Base-by-base conservation (phyloP, 2,888 invertebrate species). In the Dryobotodes eremita region DNA sequence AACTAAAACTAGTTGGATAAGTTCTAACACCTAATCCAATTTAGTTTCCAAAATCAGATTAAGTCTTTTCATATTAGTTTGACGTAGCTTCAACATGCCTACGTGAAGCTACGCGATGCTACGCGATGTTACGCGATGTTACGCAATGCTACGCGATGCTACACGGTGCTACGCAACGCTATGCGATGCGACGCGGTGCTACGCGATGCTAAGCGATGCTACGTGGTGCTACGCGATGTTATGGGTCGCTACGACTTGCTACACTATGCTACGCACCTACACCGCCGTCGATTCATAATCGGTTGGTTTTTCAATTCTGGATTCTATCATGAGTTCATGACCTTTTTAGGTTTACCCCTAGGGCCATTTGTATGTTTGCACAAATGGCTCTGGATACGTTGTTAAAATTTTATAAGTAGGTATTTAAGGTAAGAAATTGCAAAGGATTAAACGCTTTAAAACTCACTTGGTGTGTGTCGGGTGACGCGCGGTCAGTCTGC, bases 381-480 rank as follows among this genome's bases (percentile, higher is more conserved):
- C 5, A 59, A 36, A 57, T 57, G 10, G 17, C 23, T 53, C 4
- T 68, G 20, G 4, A 53, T 65, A 53, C 8, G n/a, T 55, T 36
- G 3, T 77, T 53, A 15, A 31, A 31, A 26, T 20, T 15, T 42
- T 48, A 31, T 17, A 10, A 17, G n/a, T 59, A 26, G 8, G 50
- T 50, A 42, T 50, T 23, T 65, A 17, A 48, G 26, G 17, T 42
- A 65, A 26, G 20, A 31, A 42, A 62, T 46, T 73, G 26, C 1
- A 42, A 48, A 50, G n/a, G 7, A 20, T 48, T 5, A 23, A 65
- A 65, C 13, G 13, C 17, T 42, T 57, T 20, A 15, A 69, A 64
- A 83, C 80, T 77, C 31, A 97, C 97, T 95, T 97, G 97, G 91
- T 97, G 97, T 85, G 96, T 96, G 82, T 97, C 96, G 86, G 96